Base-by-base conservation (phyloP, 2,797 vertebrate genomes). In the Pagetopsis macropterus region DNA sequence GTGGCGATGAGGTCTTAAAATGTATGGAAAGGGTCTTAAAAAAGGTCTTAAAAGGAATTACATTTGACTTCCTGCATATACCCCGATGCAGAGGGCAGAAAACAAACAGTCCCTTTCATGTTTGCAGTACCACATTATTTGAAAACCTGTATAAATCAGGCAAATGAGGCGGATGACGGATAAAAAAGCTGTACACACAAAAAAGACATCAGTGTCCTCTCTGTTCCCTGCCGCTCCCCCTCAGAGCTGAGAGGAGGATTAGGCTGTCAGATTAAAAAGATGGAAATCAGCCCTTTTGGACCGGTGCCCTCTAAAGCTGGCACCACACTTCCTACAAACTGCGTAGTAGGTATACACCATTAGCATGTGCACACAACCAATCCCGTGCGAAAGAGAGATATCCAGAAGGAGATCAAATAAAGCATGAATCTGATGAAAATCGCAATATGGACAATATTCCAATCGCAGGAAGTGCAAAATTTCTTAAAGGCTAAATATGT, bases 291-390 rank as follows among this genome's bases (percentile, higher is more conserved):
- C 37, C 17, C 59, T 62, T 63, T 63, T 46, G 21, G 17, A 43
- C 33, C 31, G 21, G 15, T 62, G 27, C 46, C 17, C 31, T 57
- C 23, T 52, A 17, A 57, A 65, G 55, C 44, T 54, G 37, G 62
- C 58, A 19, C 23, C 52, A 5, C 5, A 41, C 37, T 68, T 72
- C 62, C 11, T 45, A 2, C 48, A 51, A 66, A 75, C 58, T 31
- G n/a, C 9, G 13, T 4, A 74, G 49, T 52, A 8, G 54, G 21
- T 9, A 46, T 17, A 41, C 12, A 54, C n/a, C 37, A 33, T 71
- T 27, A 56, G 51, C 7, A 4, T 68, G 7, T 66, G 60, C 66
- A 79, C 52, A 62, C 58, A 65, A 61, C 16, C 65, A 63, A 55
- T 70, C 23, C 31, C 23, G 61, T 27, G 5, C 54, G 31, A 54